Evolutionary conservation across 2,797 vertebrate genomes (phyloP).

Genomic region (Gymnodraco acuticeps): DNA sequence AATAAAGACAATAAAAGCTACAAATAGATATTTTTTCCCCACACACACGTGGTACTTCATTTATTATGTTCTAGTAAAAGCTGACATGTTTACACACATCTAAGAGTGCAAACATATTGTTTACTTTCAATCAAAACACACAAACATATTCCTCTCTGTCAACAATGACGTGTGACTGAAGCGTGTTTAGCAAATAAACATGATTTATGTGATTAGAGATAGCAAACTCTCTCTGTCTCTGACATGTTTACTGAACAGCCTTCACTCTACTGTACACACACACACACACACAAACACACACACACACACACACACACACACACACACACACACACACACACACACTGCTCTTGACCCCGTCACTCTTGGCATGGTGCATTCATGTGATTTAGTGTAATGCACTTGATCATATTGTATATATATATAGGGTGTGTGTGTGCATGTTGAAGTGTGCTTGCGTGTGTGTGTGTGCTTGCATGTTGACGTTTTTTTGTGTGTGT

Average conservation of each 20-base stretch:
- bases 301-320: neutral
- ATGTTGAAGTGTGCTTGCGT: neutral
- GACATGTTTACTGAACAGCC: conserved; percentile 4
- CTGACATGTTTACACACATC: neutral
- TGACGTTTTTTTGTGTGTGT: too few relatives aligned
- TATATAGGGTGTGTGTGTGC: conserved; percentile 17
- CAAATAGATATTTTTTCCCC: neutral
- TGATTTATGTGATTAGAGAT: neutral
- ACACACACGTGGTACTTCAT: neutral
- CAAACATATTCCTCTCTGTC: too few relatives aligned
- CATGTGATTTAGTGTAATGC: conserved; percentile 53
- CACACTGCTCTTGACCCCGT: conserved; percentile 8
- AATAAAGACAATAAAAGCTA: neutral
- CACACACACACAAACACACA: conserved; percentile 1
- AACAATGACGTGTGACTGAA: neutral
- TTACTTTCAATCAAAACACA: too few relatives aligned
- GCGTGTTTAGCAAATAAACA: neutral
- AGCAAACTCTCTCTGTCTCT: neutral
- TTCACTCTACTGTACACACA: neutral
- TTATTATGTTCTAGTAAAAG: neutral
- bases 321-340: neutral
- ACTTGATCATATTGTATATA: conserved; percentile 48
- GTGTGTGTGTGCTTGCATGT: neutral
- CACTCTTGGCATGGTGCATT: conserved; percentile 19
- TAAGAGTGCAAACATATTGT: too few relatives aligned